phyloP scores from a whole-genome alignment of 2,113 vertebrate species.

The Eulemur rufifrons region DNA sequence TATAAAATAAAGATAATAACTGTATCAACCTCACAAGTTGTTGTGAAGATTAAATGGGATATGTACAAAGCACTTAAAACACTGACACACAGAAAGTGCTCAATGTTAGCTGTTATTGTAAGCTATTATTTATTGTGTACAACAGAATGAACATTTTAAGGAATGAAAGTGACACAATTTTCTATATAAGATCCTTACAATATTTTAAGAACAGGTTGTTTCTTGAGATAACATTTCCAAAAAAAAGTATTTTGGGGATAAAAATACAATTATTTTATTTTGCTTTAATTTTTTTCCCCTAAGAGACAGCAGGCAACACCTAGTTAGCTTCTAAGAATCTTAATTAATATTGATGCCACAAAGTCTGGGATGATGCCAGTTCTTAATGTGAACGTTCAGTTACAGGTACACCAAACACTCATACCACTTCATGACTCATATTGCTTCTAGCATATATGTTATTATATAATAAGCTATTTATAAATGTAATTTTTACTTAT shows the following conservation, averaged over 20 bases:
- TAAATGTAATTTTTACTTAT: neutral
- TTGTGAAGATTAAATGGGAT: neutral
- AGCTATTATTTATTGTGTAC: neutral
- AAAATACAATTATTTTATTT: constrained; percentile 2
- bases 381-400: neutral
- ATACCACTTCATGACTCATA: neutral
- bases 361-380: neutral
- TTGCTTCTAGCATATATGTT: neutral
- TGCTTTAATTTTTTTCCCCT: neutral
- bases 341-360: neutral
- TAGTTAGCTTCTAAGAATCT: neutral
- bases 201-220: neutral
- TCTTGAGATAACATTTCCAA: constrained; percentile 20
- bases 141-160: constrained; percentile 36
- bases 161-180: neutral
- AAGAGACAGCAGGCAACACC: neutral
- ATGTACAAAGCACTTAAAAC: neutral
- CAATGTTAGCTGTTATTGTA: neutral
- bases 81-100: neutral
- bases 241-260: neutral
- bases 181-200: neutral
- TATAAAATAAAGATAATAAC: neutral
- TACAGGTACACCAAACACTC: neutral
- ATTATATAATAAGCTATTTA: constrained; percentile 1
- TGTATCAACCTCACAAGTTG: neutral